Percentiles rank a stretch among this genome's conserved stretches.
Conservation (phyloP, 2,797 vertebrate genomes). For the Cirrhinus mrigala region DNA sequence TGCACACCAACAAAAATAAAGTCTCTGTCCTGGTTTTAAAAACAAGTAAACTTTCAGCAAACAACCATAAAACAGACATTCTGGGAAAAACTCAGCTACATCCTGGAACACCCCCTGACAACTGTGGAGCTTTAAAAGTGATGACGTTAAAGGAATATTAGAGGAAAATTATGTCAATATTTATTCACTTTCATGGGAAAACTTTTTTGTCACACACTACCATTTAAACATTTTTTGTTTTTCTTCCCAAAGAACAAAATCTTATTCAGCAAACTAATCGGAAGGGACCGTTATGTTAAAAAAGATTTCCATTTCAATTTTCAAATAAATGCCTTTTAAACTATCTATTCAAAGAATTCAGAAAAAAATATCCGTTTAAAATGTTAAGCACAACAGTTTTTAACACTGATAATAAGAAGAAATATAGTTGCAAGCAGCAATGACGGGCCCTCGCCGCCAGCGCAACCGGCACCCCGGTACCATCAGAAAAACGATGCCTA, state of each 20-base stretch:
- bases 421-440: too few relatives aligned
- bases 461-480: too few relatives aligned
- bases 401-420: not conserved
- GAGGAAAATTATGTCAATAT: not conserved
- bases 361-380: not conserved
- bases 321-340: not conserved
- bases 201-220: not conserved
- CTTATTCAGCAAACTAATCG: not conserved
- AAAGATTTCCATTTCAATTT: not conserved
- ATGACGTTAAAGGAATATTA: not conserved
- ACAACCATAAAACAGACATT: not conserved
- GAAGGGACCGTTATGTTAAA: not conserved
- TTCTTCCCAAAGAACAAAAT: not conserved
- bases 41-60: constrained; percentile 25
- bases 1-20: constrained; percentile 6
- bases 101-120: not conserved
- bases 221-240: not conserved
- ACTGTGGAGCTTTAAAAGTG: not conserved
- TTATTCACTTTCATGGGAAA: not conserved
- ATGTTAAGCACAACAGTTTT: not conserved
- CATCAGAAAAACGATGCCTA: too few relatives aligned
- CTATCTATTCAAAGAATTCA: not conserved
- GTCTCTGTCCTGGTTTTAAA: constrained; percentile 2
- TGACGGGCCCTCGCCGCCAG: too few relatives aligned
- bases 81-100: too few relatives aligned